Conservation (phyloP, 2,797 vertebrate species). For the Xenentodon cancila region DNA sequence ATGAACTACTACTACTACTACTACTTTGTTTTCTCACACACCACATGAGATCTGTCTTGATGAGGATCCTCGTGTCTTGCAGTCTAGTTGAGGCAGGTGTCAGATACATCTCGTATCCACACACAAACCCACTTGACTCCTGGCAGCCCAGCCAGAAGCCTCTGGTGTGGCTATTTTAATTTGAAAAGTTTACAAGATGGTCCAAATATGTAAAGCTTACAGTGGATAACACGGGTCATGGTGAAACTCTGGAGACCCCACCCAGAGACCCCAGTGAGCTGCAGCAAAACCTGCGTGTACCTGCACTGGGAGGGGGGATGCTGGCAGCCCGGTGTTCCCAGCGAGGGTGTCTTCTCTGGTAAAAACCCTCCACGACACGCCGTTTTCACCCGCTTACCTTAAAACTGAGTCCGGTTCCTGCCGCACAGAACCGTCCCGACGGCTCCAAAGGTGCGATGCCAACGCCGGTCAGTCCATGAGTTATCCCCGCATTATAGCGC, state of each 20-base stretch:
- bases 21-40: too few species aligned
- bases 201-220: not conserved
- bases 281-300: constrained; percentile 1
- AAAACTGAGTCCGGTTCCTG: constrained; percentile 16
- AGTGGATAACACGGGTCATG: too few species aligned
- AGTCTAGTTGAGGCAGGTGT: too few species aligned
- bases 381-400: constrained; percentile 43
- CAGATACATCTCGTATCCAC: too few species aligned
- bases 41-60: too few species aligned
- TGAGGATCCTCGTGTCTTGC: too few species aligned
- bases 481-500: constrained; percentile 23
- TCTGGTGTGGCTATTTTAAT: too few species aligned
- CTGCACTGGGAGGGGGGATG: not conserved
- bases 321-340: constrained; percentile 13
- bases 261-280: not conserved
- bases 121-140: not conserved
- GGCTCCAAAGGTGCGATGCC: constrained; percentile 24
- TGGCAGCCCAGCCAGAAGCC: not conserved
- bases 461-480: constrained; percentile 47
- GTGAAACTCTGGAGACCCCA: not conserved
- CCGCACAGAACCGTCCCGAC: constrained; percentile 1
- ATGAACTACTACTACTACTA: too few species aligned
- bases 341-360: not conserved
- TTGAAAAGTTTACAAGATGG: not conserved
- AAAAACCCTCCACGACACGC: not conserved